Conservation (phyloP, 2,797 vertebrate genomes). For the Alfaro cultratus region DNA sequence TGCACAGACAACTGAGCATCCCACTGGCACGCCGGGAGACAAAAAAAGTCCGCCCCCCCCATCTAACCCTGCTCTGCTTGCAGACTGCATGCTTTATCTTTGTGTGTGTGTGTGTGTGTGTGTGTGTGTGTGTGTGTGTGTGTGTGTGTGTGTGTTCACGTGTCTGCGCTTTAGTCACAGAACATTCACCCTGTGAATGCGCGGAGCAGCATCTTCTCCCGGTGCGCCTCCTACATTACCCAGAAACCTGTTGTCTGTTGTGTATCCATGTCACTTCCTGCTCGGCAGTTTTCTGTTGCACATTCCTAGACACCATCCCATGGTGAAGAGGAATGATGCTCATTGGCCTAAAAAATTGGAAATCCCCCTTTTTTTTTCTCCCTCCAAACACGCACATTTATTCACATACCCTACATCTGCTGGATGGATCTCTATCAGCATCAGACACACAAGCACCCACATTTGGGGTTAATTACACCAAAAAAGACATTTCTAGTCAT, state of each 20-base stretch:
- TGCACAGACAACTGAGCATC: slow-evolving; percentile 72
- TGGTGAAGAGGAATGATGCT: slow-evolving; percentile 57
- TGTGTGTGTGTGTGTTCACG: background rate
- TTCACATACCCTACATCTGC: slow-evolving; percentile 22
- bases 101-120: background rate
- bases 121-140: background rate
- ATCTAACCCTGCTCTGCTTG: slow-evolving; percentile 22
- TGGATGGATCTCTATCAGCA: slow-evolving; percentile 28
- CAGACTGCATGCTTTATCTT: slow-evolving; percentile 14
- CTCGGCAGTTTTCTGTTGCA: slow-evolving; percentile 69
- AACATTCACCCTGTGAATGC: slow-evolving; percentile 31
- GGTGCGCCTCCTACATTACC: slow-evolving; percentile 67
- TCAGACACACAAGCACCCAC: slow-evolving; percentile 18
- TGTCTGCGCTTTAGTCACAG: slow-evolving; percentile 15
- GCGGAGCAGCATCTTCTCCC: slow-evolving; percentile 38
- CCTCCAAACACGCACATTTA: slow-evolving; percentile 28
- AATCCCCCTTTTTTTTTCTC: slow-evolving; percentile 52
- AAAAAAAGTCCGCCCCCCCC: slow-evolving; percentile 21
- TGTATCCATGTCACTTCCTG: slow-evolving; percentile 73
- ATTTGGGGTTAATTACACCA: slow-evolving; percentile 6
- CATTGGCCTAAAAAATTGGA: slow-evolving; percentile 67
- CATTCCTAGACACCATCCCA: slow-evolving; percentile 73
- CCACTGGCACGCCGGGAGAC: slow-evolving; percentile 51
- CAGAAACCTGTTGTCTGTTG: slow-evolving; percentile 62
- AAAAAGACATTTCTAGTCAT: slow-evolving; percentile 2